phyloP scores from a whole-genome alignment of 2,113 vertebrate genomes.

The Spermophilus dauricus region DNA sequence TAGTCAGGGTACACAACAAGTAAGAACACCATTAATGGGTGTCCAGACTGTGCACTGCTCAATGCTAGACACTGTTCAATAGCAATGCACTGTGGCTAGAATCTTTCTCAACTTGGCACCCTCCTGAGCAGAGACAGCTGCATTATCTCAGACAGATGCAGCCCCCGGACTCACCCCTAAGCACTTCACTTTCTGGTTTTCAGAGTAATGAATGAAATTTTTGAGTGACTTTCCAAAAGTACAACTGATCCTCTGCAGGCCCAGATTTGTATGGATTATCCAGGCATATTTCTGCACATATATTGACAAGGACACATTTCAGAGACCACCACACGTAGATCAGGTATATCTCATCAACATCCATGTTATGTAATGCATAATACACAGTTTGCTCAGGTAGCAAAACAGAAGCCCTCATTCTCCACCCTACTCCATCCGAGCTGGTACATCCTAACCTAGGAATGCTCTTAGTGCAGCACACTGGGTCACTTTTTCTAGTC shows the following conservation, averaged over 20 bases:
- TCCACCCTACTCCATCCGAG: background rate
- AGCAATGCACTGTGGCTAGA: background rate
- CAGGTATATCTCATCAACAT: background rate
- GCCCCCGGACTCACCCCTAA: background rate
- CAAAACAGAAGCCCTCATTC: background rate
- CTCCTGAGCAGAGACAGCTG: background rate
- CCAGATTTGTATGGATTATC: background rate
- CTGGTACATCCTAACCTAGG: background rate
- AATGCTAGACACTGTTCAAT: background rate
- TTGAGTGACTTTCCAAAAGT: background rate
- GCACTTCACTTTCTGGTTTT: background rate
- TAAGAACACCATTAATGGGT: background rate
- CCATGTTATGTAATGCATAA: background rate
- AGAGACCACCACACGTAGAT: background rate
- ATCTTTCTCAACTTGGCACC: background rate
- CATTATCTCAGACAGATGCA: background rate
- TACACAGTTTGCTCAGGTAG: background rate
- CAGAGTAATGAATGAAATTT: background rate
- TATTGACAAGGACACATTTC: background rate
- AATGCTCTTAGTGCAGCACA: background rate
- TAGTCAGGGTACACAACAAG: background rate
- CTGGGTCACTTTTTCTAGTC: background rate
- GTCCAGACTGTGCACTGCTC: background rate
- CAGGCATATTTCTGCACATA: background rate
- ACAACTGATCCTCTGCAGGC: background rate